Conservation (phyloP, 2,797 vertebrate genomes). For the Rhinoraja longicauda region DNA sequence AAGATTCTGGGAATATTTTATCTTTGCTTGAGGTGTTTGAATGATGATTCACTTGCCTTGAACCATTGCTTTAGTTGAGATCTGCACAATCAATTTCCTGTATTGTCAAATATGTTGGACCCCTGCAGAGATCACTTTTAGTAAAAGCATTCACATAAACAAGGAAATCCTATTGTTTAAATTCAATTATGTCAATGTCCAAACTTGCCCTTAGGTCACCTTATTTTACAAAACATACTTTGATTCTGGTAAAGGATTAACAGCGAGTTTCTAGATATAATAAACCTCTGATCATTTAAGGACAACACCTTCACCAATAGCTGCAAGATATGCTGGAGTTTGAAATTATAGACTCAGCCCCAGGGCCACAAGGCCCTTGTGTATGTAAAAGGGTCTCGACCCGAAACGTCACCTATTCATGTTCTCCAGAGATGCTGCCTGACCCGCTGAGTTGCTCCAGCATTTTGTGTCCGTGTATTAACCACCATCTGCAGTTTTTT, state of each 20-base stretch:
- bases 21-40: background rate
- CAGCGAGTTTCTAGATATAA: background rate
- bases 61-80: background rate
- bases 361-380: too few relatives aligned
- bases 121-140: background rate
- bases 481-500: too few relatives aligned
- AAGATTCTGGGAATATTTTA: background rate
- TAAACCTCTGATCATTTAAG: background rate
- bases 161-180: background rate
- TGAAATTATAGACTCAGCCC: too few relatives aligned
- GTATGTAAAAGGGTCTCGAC: too few relatives aligned
- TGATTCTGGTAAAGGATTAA: conserved; percentile 21
- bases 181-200: background rate
- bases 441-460: too few relatives aligned
- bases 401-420: too few relatives aligned
- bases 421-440: too few relatives aligned
- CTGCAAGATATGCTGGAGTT: too few relatives aligned
- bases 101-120: conserved; percentile 9
- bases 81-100: background rate
- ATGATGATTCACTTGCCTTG: background rate
- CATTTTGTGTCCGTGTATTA: too few relatives aligned
- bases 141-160: background rate
- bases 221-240: background rate
- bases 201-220: background rate
- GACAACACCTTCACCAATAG: background rate